Conservation (phyloP, 1,140 invertebrate species). For the Mycetomoellerius zeteki region DNA sequence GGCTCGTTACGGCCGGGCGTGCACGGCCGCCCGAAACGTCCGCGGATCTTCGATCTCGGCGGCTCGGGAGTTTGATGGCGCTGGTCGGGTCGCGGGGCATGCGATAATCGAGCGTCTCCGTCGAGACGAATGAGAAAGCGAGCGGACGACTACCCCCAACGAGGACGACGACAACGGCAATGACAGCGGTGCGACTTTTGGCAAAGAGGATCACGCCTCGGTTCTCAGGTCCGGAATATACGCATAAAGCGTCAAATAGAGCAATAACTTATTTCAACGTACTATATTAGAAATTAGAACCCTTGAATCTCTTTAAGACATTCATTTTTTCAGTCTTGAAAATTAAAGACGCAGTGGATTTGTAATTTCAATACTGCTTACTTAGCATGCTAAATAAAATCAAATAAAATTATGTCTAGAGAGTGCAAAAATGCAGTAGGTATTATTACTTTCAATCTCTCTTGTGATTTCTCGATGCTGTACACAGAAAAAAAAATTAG, state of each 20-base stretch:
- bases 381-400: not conserved
- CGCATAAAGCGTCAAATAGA: not conserved
- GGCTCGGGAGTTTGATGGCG: conserved; percentile 58
- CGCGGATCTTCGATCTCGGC: conserved; percentile 58
- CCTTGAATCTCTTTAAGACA: not conserved
- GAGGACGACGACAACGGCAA: conserved; percentile 37
- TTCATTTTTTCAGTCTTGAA: not conserved
- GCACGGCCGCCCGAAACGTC: conserved; percentile 68
- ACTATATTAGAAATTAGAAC: not conserved
- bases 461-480: not conserved
- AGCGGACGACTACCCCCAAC: conserved; percentile 16
- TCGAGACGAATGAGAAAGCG: conserved; percentile 49
- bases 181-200: conserved; percentile 28
- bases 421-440: too few relatives aligned
- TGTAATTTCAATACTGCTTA: not conserved
- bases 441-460: not conserved
- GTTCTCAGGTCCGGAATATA: not conserved
- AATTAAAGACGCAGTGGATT: not conserved
- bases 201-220: conserved; percentile 16
- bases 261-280: not conserved
- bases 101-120: conserved; percentile 71
- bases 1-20: conserved; percentile 37
- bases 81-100: conserved; percentile 55
- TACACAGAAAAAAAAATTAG: too few relatives aligned
- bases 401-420: not conserved